Base-by-base conservation (phyloP, 2,888 invertebrate species). In the Mesoligia furuncula region DNA sequence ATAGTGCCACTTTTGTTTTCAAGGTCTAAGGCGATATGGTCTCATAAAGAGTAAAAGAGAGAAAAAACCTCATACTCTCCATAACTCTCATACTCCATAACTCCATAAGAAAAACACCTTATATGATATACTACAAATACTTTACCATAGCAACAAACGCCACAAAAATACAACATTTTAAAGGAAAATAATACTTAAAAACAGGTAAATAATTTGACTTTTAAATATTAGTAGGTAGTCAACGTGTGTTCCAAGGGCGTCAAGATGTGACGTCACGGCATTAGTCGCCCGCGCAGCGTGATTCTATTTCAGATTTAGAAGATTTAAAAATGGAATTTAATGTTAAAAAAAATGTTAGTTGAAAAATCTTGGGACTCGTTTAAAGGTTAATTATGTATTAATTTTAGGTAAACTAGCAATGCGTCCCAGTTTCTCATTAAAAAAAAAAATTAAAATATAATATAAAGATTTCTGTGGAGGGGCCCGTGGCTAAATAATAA, bases 191-290 rank as follows among this genome's bases (percentile, higher is more conserved):
- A 59, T 20, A 66, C 59, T 72, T 62, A 17, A 57, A 64, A 84
- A 78, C 74, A 69, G 75, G 87, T 87, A 83, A 87, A 75, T 27
- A 74, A 83, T 88, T 88, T 83, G 88, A 88, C 82, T 89, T 88
- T 84, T 84, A 87, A 87, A 89, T 87, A 67, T 80, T 54, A 70
- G 5, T 24, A 54, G 24, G 24, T 54, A 42, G 62, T 59, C 57
- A 59, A 54, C 51, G 75, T 62, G 42, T 65, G 61, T 39, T 73
- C 77, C 88, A 88, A 88, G 88, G 88, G 89, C 88, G 73, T 59
- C 88, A 17, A 68, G 85, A 51, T 71, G 48, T 85, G 80, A 81
- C 81, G 89, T 81, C 85, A 80, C 20, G 11, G 59, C 20, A 31
- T 31, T 62, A 67, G 83, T 75, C 69, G 74, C 57, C 27, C 31